Base-by-base conservation (phyloP, 2,113 vertebrate species). In the Leiothrix lutea region DNA sequence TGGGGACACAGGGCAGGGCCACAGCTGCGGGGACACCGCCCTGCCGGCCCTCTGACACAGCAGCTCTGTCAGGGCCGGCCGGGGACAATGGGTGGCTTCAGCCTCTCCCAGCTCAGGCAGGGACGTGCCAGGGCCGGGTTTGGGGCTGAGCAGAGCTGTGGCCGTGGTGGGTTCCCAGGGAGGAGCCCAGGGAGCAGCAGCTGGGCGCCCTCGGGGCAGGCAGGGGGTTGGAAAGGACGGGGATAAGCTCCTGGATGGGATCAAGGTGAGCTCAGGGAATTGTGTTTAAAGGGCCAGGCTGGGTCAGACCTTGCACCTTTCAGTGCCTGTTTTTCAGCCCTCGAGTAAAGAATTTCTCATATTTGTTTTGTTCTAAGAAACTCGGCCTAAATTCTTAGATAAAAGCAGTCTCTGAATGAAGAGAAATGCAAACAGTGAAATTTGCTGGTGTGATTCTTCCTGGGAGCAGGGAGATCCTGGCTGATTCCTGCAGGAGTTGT, bases 211-310 rank as follows among this genome's bases (percentile, higher is more conserved):
- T 31, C 6, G 23, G 51, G 51, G 12, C 53, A 12, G 53, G 53
- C 29, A 54, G 29, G 53, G 18, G 54, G 9, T 56, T 56, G 54
- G 54, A 56, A 13, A 22, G 54, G 19, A 33, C 57, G 25, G 57
- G 64, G 82, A 71, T 16, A 10, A 88, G 80, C 88, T 64, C 4
- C 50, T 15, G 82, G 4, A 0, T 23, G 91, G 73, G 87, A 31
- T 65, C 24, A 11, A 11, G 5, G 29, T 19, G 77, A 79, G 21
- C 61, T 70, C 18, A 50, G 24, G 48, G 48, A 85, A 13, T 73
- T 95, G 45, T 58, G 50, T 88, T 85, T 91, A 85, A 94, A 93
- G 88, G 90, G 92, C 92, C 80, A 80, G 88, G 83, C 53, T 40
- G 2, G 82, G 36, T 72, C 80, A 80, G 21, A 66, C 61, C 20